Evolutionary conservation across 2,888 invertebrate genomes (phyloP).

Genomic region (Calameuta pallipes): DNA sequence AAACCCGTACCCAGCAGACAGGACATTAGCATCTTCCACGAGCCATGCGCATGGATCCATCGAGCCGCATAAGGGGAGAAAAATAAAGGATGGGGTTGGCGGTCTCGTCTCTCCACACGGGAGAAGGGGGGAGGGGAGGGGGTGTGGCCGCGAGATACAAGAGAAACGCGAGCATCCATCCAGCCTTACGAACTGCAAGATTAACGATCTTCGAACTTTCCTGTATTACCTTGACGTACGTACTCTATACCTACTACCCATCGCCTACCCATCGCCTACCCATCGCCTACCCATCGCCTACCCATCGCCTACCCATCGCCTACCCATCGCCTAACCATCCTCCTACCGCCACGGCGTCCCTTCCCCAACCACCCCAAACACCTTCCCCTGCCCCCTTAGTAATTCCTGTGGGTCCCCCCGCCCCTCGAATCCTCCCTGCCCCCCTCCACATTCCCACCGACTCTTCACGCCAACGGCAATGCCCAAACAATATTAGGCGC

Average conservation of each 20-base stretch:
- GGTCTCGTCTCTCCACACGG: neutral
- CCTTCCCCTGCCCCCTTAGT: neutral
- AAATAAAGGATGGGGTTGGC: neutral
- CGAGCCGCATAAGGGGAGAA: too few species aligned
- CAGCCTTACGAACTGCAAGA: conserved; percentile 42
- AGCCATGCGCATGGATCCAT: too few species aligned
- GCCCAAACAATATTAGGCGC: conserved; percentile 3
- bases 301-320: too few species aligned
- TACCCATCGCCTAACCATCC: too few species aligned
- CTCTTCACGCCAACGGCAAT: neutral
- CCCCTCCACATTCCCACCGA: neutral
- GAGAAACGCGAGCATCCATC: conserved; percentile 25
- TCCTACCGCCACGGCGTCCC: too few species aligned
- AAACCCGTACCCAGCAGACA: too few species aligned
- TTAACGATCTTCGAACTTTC: conserved; percentile 51
- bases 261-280: too few species aligned
- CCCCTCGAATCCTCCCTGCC: too few species aligned
- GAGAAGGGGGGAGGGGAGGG: neutral
- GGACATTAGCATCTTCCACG: too few species aligned
- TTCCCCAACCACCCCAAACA: neutral
- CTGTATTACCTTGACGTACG: conserved; percentile 38
- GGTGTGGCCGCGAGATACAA: conserved; percentile 14
- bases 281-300: too few species aligned
- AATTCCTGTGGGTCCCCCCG: too few species aligned
- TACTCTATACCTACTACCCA: too few species aligned